Conservation (phyloP, 1,140 invertebrate genomes). For the Drosophila setifemur region DNA sequence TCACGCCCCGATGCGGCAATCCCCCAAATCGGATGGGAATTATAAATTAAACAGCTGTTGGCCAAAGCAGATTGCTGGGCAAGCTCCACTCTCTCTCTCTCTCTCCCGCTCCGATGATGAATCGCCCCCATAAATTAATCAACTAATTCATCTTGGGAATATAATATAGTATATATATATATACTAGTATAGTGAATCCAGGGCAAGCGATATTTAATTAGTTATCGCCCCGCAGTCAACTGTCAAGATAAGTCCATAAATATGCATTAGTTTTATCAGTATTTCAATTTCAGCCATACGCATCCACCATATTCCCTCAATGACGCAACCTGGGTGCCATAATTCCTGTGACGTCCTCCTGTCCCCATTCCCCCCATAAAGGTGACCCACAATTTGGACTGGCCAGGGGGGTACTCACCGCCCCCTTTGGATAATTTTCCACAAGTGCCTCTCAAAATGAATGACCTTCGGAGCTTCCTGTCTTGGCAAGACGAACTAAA, state of each 20-base stretch:
- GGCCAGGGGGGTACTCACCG: too few relatives aligned
- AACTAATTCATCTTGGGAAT: neutral
- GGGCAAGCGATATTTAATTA: slow-evolving; percentile 28
- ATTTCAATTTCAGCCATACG: neutral
- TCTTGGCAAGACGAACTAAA: slow-evolving; percentile 22
- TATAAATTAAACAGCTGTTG: slow-evolving; percentile 2
- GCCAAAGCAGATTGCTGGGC: too few relatives aligned
- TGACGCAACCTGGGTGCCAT: slow-evolving; percentile 19
- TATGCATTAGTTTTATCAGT: slow-evolving; percentile 16
- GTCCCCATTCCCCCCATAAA: neutral
- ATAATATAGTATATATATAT: neutral
- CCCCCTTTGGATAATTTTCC: slow-evolving; percentile 9
- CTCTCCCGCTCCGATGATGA: slow-evolving; percentile 2
- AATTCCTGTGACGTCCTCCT: neutral
- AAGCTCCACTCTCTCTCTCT: too few relatives aligned
- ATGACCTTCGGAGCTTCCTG: slow-evolving; percentile 34
- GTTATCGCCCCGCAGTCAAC: slow-evolving; percentile 12
- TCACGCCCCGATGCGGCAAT: neutral
- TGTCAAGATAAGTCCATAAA: slow-evolving; percentile 25
- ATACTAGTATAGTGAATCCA: neutral
- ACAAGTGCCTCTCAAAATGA: neutral
- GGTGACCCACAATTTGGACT: neutral
- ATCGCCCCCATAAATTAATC: slow-evolving; percentile 5
- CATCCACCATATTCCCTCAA: neutral
- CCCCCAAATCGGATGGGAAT: neutral